Base-by-base conservation (phyloP, 2,888 invertebrate species). In the Euproctis similis region DNA sequence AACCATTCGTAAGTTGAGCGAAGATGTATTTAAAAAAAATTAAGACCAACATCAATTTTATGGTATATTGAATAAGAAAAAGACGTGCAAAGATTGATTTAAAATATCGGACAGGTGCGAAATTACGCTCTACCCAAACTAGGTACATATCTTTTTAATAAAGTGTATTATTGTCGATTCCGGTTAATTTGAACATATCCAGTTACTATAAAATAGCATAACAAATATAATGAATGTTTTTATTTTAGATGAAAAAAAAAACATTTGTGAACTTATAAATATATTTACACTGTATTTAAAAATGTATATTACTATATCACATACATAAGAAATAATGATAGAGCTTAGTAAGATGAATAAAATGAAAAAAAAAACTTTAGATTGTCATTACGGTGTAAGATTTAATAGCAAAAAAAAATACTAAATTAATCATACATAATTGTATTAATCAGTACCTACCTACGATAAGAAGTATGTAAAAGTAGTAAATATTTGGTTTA, bases 261-360 rank as follows among this genome's bases (percentile, higher is more conserved):
- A 55, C 56, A 63, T 65, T 67, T 68, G 62, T 69, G 62, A 67
- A 66, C 59, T 64, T 68, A 64, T 64, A 70, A 64, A 76, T 75
- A 78, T 84, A 84, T 84, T 84, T 81, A 82, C 81, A 82, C 76
- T 77, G 76, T 75, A n/a, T 78, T 68, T 70, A 58, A 68, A 14
- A 80, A 67, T 74, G 74, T 81, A 80, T 78, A 60, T 69, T 75
- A 78, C 77, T 23, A 81, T 76, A 81, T 80, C 74, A 76, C 63
- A 59, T 70, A 70, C 61, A 64, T 74, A 71, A 63, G 59, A 63
- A 68, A 72, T 71, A 77, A 80, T 77, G 63, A 78, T 82, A 84
- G 84, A 84, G 84, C 84, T 84, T 84, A 82, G 81, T 82, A 81
- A 74, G 74, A 73, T 66, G 75, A 73, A 56, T 74, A 75, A 78